Conservation (phyloP, 2,797 vertebrate genomes). For the Crax fasciolata region DNA sequence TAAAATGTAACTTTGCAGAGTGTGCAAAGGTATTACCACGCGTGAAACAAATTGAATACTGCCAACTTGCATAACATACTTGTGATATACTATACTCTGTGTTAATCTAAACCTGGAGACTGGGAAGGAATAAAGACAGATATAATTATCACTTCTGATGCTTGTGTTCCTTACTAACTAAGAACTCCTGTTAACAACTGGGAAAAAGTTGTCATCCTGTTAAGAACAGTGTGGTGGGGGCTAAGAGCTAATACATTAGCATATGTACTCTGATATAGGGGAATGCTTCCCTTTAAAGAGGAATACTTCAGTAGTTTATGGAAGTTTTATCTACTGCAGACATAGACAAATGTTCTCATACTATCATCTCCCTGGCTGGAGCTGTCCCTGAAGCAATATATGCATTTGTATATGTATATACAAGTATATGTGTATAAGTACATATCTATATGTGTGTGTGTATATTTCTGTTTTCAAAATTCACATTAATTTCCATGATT, state of each 20-base stretch:
- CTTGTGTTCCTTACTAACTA: not conserved
- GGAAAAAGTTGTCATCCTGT: not conserved
- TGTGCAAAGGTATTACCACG: not conserved
- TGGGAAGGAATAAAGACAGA: not conserved
- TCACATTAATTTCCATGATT: not conserved
- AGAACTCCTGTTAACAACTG: not conserved
- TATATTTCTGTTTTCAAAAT: not conserved
- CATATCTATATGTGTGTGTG: not conserved
- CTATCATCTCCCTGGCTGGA: too few species aligned
- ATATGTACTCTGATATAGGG: not conserved
- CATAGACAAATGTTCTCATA: not conserved
- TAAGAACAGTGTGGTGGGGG: not conserved
- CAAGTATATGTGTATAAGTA: too few species aligned
- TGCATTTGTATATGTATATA: too few species aligned
- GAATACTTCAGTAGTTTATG: not conserved
- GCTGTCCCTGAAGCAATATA: not conserved
- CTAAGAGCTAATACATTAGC: not conserved
- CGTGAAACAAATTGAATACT: not conserved
- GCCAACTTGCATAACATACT: not conserved
- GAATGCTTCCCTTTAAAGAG: not conserved
- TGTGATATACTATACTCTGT: not conserved
- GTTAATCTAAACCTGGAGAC: slow-evolving; percentile 6
- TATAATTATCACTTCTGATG: not conserved
- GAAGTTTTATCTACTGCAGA: not conserved
- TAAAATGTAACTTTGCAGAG: slow-evolving; percentile 23